phyloP scores from a whole-genome alignment of 2,888 invertebrate genomes.

The Brassicogethes aeneus region DNA sequence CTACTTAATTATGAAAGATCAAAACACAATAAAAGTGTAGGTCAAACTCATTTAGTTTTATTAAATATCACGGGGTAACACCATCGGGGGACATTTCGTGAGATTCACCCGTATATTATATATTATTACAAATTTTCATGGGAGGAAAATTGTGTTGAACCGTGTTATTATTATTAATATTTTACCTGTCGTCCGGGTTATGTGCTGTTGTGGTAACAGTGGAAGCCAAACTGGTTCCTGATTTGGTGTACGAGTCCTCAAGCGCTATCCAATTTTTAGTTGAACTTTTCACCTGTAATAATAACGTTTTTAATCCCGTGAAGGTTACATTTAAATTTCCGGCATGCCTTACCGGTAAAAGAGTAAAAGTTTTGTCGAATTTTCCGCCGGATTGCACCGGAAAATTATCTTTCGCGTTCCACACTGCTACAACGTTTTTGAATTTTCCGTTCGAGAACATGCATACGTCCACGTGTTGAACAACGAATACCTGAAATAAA shows the following conservation, averaged over 20 bases:
- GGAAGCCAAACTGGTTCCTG: slow-evolving; percentile 49
- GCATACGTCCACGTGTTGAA: slow-evolving; percentile 87
- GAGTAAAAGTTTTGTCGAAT: slow-evolving; percentile 53
- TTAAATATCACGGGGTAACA: too few species aligned
- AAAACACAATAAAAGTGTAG: too few species aligned
- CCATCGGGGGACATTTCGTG: too few species aligned
- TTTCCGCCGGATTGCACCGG: slow-evolving; percentile 59
- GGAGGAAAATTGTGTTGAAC: too few species aligned
- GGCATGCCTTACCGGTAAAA: too few species aligned
- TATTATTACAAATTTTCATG: too few species aligned
- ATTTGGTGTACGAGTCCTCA: slow-evolving; percentile 73
- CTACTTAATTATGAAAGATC: too few species aligned
- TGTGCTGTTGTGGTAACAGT: slow-evolving; percentile 44
- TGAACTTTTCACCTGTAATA: slow-evolving; percentile 64
- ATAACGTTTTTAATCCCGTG: too few species aligned
- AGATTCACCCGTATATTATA: too few species aligned
- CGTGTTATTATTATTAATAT: too few species aligned
- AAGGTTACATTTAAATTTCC: too few species aligned
- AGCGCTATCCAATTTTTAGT: slow-evolving; percentile 88
- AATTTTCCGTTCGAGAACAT: slow-evolving; percentile 94
- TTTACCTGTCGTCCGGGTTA: slow-evolving; percentile 52
- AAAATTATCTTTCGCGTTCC: slow-evolving; percentile 52
- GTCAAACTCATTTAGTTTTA: too few species aligned
- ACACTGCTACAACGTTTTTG: slow-evolving; percentile 77
- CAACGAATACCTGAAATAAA: slow-evolving; percentile 60